Percentiles rank a stretch among this genome's conserved stretches.
These are phyloP conservation scores for Rousettus leschenaultii DNA, from an alignment of 2,113 vertebrate genomes.

Conservation along the genomic window DNA sequence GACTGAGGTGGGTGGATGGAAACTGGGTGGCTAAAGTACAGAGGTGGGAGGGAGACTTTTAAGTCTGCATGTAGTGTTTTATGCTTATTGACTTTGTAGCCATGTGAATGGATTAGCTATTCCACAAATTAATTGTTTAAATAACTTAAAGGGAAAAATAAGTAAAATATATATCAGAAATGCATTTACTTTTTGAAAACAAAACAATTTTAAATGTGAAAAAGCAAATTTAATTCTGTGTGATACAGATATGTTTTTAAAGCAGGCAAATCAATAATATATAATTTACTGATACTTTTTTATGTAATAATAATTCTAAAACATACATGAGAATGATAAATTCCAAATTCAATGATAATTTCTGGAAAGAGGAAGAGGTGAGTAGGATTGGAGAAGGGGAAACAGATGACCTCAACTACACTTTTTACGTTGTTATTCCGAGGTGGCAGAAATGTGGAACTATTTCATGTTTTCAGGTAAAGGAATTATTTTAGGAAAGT, in stretches of 20 bases:
- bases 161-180: not conserved
- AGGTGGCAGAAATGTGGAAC: not conserved
- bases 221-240: not conserved
- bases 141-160: not conserved
- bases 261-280: not conserved
- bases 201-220: not conserved
- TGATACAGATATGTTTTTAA: not conserved
- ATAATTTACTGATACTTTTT: not conserved
- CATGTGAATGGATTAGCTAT: not conserved
- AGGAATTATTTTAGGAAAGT: not conserved
- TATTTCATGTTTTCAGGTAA: not conserved
- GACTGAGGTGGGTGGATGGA: conserved; percentile 17
- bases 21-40: conserved; percentile 6
- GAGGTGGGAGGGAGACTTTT: not conserved
- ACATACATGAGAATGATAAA: not conserved
- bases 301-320: not conserved
- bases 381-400: not conserved
- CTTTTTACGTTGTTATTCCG: not conserved
- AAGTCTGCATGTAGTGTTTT: not conserved
- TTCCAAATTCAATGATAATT: not conserved
- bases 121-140: not conserved
- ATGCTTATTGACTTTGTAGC: not conserved
- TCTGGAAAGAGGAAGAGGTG: not conserved
- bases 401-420: not conserved
- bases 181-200: not conserved